Conservation (phyloP, 2,113 vertebrate species). For the Ellobius talpinus region DNA sequence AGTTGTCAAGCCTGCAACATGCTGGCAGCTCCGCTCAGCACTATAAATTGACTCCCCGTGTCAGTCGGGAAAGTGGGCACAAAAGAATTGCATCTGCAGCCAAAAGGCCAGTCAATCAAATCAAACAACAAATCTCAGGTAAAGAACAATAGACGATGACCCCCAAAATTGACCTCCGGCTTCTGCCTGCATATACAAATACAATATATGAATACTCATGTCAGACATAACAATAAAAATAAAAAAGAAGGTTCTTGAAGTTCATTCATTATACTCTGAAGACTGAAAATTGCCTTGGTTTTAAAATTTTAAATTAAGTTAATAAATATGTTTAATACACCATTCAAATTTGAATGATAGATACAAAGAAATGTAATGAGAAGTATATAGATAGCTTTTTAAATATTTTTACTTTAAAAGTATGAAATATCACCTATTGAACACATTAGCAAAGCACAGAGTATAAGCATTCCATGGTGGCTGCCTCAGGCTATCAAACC, state of each 20-base stretch:
- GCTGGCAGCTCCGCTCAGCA: not conserved
- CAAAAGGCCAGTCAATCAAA: not conserved
- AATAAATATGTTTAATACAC: not conserved
- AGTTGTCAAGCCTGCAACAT: not conserved
- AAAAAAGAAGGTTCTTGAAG: not conserved
- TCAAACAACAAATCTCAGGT: not conserved
- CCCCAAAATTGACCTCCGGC: not conserved
- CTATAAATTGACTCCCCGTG: not conserved
- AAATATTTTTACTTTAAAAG: constrained; percentile 36
- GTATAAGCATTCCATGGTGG: not conserved
- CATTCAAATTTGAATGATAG: not conserved
- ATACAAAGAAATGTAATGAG: not conserved
- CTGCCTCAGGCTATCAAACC: constrained; percentile 72
- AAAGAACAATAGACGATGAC: not conserved
- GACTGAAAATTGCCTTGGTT: not conserved
- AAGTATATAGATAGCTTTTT: constrained; percentile 37
- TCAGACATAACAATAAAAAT: not conserved
- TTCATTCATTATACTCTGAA: not conserved
- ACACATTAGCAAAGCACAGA: constrained; percentile 25
- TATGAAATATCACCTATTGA: constrained; percentile 61
- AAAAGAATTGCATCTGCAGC: no score
- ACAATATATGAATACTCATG: not conserved
- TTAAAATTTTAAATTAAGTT: not conserved
- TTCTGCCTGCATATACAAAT: not conserved
- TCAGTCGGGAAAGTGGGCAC: no score